A percentile compares a stretch with the other conserved stretches of the same genome.
Conservation (phyloP, 1,140 invertebrate species). For the Eufriesea mexicana region DNA sequence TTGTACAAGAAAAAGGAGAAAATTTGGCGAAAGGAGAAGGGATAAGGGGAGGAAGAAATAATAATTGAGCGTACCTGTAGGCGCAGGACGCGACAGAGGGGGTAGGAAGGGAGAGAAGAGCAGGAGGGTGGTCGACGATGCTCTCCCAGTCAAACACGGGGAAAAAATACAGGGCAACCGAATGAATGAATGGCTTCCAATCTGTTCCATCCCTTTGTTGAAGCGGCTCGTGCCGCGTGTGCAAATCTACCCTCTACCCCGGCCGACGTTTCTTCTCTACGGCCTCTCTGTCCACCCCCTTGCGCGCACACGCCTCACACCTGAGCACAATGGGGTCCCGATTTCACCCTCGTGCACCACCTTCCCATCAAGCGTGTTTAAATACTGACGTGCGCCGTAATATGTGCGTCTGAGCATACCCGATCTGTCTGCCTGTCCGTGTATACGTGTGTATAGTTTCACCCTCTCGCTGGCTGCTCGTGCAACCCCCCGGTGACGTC, state of each 20-base stretch:
- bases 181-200: constrained; percentile 68
- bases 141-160: constrained; percentile 70
- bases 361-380: constrained; percentile 54
- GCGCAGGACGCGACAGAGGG: neutral
- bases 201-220: constrained; percentile 79
- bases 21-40: neutral
- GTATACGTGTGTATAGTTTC: constrained; percentile 1
- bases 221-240: constrained; percentile 81
- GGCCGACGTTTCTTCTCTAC: neutral
- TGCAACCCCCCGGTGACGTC: constrained; percentile 36
- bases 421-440: constrained; percentile 8
- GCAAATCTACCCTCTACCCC: constrained; percentile 68
- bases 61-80: constrained; percentile 49
- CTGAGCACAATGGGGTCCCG: constrained; percentile 60
- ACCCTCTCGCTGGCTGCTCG: constrained; percentile 46
- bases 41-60: neutral
- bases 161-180: constrained; percentile 68
- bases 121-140: constrained; percentile 58
- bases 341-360: constrained; percentile 52
- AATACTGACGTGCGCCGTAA: constrained; percentile 59
- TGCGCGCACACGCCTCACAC: constrained; percentile 62
- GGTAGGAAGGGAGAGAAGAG: neutral
- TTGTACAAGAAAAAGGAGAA: no score
- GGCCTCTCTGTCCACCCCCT: constrained; percentile 30
- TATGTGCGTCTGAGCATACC: constrained; percentile 47